Conservation (phyloP, 2,888 invertebrate species). For the Callimorpha dominula region DNA sequence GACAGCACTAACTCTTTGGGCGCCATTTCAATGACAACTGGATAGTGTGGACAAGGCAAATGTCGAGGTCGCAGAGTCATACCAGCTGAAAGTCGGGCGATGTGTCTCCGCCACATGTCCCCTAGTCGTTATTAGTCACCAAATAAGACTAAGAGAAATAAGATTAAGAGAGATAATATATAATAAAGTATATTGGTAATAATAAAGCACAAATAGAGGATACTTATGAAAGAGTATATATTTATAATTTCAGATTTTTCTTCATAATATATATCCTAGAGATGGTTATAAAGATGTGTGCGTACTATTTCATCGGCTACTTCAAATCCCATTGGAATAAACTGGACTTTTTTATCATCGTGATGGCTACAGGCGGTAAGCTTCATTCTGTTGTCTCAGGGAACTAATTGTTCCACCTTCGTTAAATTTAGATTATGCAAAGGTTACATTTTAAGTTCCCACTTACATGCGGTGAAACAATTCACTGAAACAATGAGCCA, state of each 20-base stretch:
- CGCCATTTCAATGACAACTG: too few species aligned
- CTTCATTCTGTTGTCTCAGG: background rate
- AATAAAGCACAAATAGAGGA: background rate
- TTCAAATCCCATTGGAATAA: constrained; percentile 87
- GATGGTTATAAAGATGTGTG: constrained; percentile 78
- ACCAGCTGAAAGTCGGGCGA: too few species aligned
- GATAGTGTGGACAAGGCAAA: too few species aligned
- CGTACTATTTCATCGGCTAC: constrained; percentile 74
- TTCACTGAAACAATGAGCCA: background rate
- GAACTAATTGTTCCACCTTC: background rate
- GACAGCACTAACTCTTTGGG: too few species aligned
- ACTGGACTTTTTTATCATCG: constrained; percentile 85
- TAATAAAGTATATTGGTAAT: too few species aligned
- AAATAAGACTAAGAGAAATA: too few species aligned
- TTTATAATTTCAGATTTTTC: constrained; percentile 64
- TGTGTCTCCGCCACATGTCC: too few species aligned
- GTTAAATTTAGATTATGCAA: background rate
- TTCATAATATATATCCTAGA: constrained; percentile 74
- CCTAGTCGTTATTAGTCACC: too few species aligned
- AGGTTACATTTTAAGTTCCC: background rate
- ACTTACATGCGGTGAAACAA: too few species aligned
- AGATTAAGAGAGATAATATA: too few species aligned
- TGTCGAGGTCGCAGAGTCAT: too few species aligned
- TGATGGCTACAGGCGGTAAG: constrained; percentile 79
- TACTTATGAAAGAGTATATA: background rate